Conservation (phyloP, 1,140 invertebrate genomes). For the Limonius californicus region DNA sequence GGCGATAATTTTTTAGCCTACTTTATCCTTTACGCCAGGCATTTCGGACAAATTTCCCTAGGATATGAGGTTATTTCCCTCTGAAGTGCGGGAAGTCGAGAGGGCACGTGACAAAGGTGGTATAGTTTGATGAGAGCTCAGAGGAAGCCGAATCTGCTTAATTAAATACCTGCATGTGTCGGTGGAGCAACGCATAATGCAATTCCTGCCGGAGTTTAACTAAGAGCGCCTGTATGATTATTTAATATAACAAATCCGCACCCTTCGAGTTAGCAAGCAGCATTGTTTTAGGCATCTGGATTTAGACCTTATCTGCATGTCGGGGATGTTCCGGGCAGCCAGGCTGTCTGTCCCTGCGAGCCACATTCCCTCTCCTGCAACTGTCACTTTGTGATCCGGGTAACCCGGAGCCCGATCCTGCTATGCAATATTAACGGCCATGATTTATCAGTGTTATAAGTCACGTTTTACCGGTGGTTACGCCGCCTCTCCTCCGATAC, state of each 20-base stretch:
- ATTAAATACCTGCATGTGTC: too few relatives aligned
- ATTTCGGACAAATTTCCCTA: too few relatives aligned
- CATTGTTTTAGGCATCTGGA: constrained; percentile 1
- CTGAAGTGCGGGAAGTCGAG: too few relatives aligned
- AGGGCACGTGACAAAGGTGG: too few relatives aligned
- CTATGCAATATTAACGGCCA: constrained; percentile 28
- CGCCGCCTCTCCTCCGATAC: constrained; percentile 12
- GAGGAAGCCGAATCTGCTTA: too few relatives aligned
- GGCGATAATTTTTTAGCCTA: too few relatives aligned
- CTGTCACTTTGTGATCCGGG: constrained; percentile 32
- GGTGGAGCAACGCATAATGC: too few relatives aligned
- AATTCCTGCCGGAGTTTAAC: background rate
- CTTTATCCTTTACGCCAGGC: too few relatives aligned
- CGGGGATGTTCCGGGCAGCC: background rate
- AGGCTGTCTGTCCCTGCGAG: background rate
- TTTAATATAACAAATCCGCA: constrained; percentile 5
- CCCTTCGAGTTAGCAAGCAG: background rate
- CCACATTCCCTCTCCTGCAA: constrained; percentile 25
- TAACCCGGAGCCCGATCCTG: background rate
- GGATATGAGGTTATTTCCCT: too few relatives aligned
- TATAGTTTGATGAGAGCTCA: too few relatives aligned
- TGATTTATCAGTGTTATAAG: constrained; percentile 33
- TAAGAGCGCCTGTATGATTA: background rate
- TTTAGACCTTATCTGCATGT: constrained; percentile 7
- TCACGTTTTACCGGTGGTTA: constrained; percentile 27